Evolutionary conservation across 2,113 vertebrate species (phyloP), one percentile per base, ranked within the genome.

Genomic region (Trogon surrucura): DNA sequence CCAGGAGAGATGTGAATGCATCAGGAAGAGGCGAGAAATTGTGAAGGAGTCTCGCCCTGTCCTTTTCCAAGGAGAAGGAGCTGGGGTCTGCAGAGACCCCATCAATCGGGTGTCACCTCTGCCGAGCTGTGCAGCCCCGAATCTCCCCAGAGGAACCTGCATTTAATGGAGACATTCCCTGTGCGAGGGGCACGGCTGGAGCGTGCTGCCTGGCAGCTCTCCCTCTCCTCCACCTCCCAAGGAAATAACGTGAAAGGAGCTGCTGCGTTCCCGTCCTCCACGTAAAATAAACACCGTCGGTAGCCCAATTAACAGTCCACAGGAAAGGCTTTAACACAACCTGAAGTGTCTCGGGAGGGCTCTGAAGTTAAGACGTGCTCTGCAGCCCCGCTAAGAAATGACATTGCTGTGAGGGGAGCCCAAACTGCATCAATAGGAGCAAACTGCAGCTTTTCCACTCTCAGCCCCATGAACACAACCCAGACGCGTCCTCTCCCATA

Each of bases 261-360:
- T 0, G 1, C 70, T 1, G 1, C 36, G 3, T 82, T 94, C 69
- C 74, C 79, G 80, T 80, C 80, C 66, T 70, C 69, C 77, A 69
- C 80, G 16, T 96, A 27, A 93, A 96, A 77, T 58, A 96, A 96
- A 88, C 79, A 54, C 89, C 36, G 29, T 64, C 80, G 64, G 67
- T 38, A 73, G 60, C 81, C 89, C 66, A 60, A 83, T 93, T 91
- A 30, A 64, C 48, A 44, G 79, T 80, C 94, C 79, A 71, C 91
- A 94, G 90, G 93, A 86, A 90, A 77, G 51, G 64, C 48, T 83
- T 90, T 94, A 91, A 74, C 81, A 62, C 67, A 90, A 60, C 69
- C 79, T 79, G 54, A 19, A 89, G 16, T 36, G 73, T 94, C 91
- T 89, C 93, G 64, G 78, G 95, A 91, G 95, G 78, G 80, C 89